Evolutionary conservation across 2,888 invertebrate species (phyloP).

Genomic region (Plebejus anna): DNA sequence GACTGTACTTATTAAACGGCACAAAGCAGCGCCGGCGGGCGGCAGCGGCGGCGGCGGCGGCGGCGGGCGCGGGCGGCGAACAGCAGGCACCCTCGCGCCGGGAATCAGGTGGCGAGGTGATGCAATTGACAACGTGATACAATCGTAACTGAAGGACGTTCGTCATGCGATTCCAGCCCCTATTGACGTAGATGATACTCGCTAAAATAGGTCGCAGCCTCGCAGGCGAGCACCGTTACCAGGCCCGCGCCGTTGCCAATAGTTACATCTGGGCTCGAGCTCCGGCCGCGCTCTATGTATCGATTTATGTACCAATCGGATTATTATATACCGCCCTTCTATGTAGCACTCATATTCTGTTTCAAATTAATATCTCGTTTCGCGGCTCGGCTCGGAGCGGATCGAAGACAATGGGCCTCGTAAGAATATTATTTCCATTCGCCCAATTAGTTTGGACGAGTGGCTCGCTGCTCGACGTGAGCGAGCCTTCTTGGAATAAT

Average conservation of each 20-base stretch:
- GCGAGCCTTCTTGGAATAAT: background rate
- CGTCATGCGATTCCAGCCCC: slow-evolving; percentile 39
- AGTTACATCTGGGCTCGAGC: slow-evolving; percentile 50
- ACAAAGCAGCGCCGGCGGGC: slow-evolving; percentile 47
- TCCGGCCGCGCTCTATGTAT: slow-evolving; percentile 41
- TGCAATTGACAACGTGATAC: slow-evolving; percentile 46
- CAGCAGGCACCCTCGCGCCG: slow-evolving; percentile 43
- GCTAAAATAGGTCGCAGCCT: slow-evolving; percentile 39
- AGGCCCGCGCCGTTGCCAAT: slow-evolving; percentile 47
- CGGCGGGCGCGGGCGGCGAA: slow-evolving; percentile 43
- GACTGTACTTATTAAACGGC: slow-evolving; percentile 47
- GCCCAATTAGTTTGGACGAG: slow-evolving; percentile 13
- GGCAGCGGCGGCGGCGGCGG: slow-evolving; percentile 40
- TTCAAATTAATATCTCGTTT: slow-evolving; percentile 40
- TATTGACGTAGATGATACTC: slow-evolving; percentile 39
- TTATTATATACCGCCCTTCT: slow-evolving; percentile 39
- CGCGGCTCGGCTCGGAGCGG: slow-evolving; percentile 16
- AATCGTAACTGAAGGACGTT: slow-evolving; percentile 40
- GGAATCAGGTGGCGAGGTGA: slow-evolving; percentile 52
- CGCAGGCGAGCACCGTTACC: slow-evolving; percentile 32
- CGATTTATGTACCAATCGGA: slow-evolving; percentile 36
- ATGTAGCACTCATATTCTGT: slow-evolving; percentile 36
- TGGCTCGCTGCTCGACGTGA: slow-evolving; percentile 1
- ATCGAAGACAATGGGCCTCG: slow-evolving; percentile 13
- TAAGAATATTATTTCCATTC: background rate